Evolutionary conservation across 2,797 vertebrate genomes (phyloP), one percentile per base, ranked within the genome.

Genomic region (Sebastes trivittatus): DNA sequence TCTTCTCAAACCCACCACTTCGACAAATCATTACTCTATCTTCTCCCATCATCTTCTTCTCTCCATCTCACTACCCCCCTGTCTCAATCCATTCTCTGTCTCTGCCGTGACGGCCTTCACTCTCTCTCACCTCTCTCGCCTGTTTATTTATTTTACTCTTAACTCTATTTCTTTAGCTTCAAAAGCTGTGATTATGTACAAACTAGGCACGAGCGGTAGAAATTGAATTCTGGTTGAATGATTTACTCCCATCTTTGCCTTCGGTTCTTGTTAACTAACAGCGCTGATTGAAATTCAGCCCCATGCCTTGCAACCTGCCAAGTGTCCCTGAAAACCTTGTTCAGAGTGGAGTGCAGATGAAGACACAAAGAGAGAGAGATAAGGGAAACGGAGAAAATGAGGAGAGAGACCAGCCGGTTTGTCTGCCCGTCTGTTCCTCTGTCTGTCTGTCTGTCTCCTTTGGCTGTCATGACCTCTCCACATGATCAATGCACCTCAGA

Each of bases 241-340:
- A 83, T 80, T 84, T 75, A 78, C 83, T 92, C 81, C 46, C 65
- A 18, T 82, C 78, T 75, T 69, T 74, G 64, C 36, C 25, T 60
- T 71, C 49, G 18, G 36, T 72, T 86, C 67, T 71, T 78, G 69
- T 87, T 92, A 93, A 91, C 87, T 62, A 90, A 89, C 88, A 82
- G 58, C 10, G 8, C 72, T 74, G 72, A 88, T 91, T 92, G 87
- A 89, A 87, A 94, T 93, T 85, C 88, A 89, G 80, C 65, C 70
- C 81, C 67, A 67, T 63, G 77, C 75, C n/a, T 79, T 13, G n/a
- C 73, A 86, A 86, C 90, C 82, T 87, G 74, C 81, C 69, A 74
- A 89, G 86, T 87, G 89, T 89, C 86, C 89, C 89, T 91, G 84
- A 89, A 87, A 90, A 84, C 78, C 90, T 82, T 76, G 83, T 86